Evolutionary conservation across 2,113 vertebrate genomes (phyloP).

Genomic region (Micromys minutus): DNA sequence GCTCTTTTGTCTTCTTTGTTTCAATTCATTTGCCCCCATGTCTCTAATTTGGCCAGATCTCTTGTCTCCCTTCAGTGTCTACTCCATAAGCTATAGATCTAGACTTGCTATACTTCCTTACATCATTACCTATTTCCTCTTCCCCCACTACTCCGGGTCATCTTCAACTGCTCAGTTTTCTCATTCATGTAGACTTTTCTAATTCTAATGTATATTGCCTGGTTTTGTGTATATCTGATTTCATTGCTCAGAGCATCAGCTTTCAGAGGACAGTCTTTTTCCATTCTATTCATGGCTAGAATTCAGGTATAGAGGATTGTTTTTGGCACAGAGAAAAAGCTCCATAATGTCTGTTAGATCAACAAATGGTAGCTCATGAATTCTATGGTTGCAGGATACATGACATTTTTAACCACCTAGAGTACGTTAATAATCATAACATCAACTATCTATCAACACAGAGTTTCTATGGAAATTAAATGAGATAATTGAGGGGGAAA

Average conservation of each 20-base stretch:
- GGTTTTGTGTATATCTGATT: not conserved
- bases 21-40: not conserved
- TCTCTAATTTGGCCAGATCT: not conserved
- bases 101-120: not conserved
- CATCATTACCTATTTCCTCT: not conserved
- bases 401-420: not conserved
- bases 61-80: not conserved
- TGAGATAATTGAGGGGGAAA: not conserved
- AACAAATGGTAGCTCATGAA: not conserved
- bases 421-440: not conserved
- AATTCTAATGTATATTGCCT: not conserved
- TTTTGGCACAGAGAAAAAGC: not conserved
- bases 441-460: not conserved
- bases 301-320: not conserved
- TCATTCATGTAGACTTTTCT: not conserved
- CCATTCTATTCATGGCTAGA: not conserved
- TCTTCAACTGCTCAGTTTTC: not conserved
- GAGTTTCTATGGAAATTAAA: not conserved
- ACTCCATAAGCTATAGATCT: not conserved
- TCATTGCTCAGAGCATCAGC: not conserved
- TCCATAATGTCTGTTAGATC: not conserved
- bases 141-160: not conserved
- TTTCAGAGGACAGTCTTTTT: not conserved
- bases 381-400: not conserved
- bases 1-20: not conserved